Conservation (phyloP, 2,113 vertebrate genomes). For the Serinus canaria region DNA sequence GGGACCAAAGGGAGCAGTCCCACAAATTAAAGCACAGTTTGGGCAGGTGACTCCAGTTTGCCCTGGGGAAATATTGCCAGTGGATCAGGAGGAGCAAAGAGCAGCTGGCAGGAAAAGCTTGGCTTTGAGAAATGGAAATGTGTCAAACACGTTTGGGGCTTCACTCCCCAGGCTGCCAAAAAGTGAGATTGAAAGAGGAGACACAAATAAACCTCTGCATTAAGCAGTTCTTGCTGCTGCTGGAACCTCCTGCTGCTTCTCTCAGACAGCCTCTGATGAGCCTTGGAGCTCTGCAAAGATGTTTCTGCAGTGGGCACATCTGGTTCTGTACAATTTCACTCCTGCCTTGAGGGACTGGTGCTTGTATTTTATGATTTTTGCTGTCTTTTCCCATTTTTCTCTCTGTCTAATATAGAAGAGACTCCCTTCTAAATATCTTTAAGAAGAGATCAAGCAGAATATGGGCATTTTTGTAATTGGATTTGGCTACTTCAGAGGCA, state of each 20-base stretch:
- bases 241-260: background rate
- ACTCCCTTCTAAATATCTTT: background rate
- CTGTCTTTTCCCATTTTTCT: background rate
- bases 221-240: background rate
- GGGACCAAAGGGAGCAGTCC: background rate
- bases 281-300: background rate
- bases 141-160: background rate
- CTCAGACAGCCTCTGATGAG: background rate
- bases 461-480: background rate
- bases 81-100: background rate
- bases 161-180: background rate
- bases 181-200: background rate
- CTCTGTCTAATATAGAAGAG: background rate
- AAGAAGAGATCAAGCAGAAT: background rate
- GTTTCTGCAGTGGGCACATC: background rate
- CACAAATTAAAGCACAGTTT: background rate
- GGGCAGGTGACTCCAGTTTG: background rate
- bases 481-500: background rate
- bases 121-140: background rate
- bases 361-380: background rate
- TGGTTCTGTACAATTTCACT: background rate
- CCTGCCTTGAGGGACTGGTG: background rate
- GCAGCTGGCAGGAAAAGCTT: background rate
- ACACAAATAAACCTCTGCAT: background rate
- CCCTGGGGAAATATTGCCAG: background rate